These are phyloP conservation scores for Nemurella pictetii DNA, from an alignment of 2,888 invertebrate species.

Conservation along the genomic window DNA sequence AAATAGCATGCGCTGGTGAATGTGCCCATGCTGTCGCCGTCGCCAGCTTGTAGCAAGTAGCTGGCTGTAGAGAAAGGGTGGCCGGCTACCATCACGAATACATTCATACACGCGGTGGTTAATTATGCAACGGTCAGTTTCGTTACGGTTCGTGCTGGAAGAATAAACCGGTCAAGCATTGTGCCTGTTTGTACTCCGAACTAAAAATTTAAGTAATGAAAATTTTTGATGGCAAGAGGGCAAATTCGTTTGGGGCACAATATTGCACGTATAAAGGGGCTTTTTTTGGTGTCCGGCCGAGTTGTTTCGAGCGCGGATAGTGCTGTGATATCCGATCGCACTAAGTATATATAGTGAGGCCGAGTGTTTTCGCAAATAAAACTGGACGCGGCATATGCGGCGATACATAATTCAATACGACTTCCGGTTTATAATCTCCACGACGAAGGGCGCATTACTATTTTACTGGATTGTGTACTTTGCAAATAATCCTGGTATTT, in stretches of 20 bases:
- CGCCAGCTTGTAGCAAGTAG: too few relatives aligned
- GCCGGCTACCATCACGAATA: background rate
- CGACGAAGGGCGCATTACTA: background rate
- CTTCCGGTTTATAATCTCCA: background rate
- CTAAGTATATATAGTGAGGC: background rate
- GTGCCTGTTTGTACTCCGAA: background rate
- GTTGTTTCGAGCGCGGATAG: background rate
- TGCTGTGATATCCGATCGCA: background rate
- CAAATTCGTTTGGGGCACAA: background rate
- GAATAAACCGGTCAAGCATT: background rate
- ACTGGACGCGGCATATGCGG: background rate
- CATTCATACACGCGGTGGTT: background rate
- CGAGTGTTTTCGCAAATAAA: background rate
- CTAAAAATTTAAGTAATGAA: background rate
- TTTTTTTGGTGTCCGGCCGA: background rate
- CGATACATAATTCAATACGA: background rate
- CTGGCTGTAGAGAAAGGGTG: too few relatives aligned
- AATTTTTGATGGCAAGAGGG: background rate
- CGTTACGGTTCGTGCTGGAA: background rate
- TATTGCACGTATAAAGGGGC: background rate
- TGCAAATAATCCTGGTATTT: background rate
- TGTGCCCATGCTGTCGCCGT: background rate
- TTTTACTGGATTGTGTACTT: background rate
- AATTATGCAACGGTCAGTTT: conserved; percentile 25
- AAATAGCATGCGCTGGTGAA: conserved; percentile 7